Conservation (phyloP, 2,888 invertebrate species). For the Scaeva pyrastri region DNA sequence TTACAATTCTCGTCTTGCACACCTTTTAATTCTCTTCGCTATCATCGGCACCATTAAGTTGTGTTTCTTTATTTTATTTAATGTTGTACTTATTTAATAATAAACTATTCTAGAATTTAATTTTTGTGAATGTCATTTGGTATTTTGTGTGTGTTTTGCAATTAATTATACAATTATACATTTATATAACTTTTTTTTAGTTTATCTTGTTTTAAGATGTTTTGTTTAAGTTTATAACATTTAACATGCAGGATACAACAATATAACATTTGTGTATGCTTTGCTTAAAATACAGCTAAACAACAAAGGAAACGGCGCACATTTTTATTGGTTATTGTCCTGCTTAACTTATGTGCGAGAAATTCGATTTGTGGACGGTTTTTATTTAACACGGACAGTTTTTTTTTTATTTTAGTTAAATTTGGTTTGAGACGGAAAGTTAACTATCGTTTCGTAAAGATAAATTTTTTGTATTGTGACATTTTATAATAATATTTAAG, state of each 20-base stretch:
- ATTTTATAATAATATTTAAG: slow-evolving; percentile 22
- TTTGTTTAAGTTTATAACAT: slow-evolving; percentile 15
- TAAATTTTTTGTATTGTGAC: slow-evolving; percentile 56
- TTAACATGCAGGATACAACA: slow-evolving; percentile 51
- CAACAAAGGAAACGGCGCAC: slow-evolving; percentile 48
- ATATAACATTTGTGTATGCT: slow-evolving; percentile 45
- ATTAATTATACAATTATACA: slow-evolving; percentile 59
- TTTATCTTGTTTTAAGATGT: slow-evolving; percentile 11
- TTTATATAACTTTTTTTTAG: slow-evolving; percentile 45
- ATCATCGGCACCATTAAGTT: slow-evolving; percentile 50
- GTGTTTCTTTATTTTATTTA: slow-evolving; percentile 20
- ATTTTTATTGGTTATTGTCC: slow-evolving; percentile 28
- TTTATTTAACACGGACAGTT: slow-evolving; percentile 63
- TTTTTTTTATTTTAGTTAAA: slow-evolving; percentile 36
- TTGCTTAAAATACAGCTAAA: slow-evolving; percentile 17
- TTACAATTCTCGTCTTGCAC: slow-evolving; percentile 3
- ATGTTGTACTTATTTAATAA: slow-evolving; percentile 63
- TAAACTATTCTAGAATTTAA: slow-evolving; percentile 72
- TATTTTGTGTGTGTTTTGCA: slow-evolving; percentile 61
- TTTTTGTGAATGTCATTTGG: slow-evolving; percentile 76
- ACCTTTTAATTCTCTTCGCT: not conserved
- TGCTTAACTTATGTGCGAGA: slow-evolving; percentile 64
- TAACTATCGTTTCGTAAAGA: slow-evolving; percentile 28
- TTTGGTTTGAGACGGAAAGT: slow-evolving; percentile 60
- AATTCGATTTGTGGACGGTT: slow-evolving; percentile 75